Evolutionary conservation across 2,888 invertebrate species (phyloP).

Genomic region (Ophion slaviceki): DNA sequence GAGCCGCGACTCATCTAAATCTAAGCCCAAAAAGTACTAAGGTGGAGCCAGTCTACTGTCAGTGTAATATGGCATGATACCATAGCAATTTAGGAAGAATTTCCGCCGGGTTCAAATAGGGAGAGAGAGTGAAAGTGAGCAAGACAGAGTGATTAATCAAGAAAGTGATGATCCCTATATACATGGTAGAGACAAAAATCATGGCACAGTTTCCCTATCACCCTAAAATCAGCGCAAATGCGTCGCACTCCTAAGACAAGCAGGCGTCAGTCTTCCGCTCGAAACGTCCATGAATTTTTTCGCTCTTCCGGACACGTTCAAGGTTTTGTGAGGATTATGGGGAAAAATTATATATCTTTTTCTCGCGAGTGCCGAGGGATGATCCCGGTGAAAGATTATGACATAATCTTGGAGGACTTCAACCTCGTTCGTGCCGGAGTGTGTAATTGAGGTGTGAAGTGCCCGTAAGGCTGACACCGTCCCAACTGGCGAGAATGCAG

Average conservation of each 20-base stretch:
- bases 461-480: slow-evolving; percentile 23
- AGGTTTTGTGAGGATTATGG: slow-evolving; percentile 1
- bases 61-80: too few relatives aligned
- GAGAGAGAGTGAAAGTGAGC: too few relatives aligned
- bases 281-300: background rate
- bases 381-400: slow-evolving; percentile 46
- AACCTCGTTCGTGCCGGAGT: slow-evolving; percentile 44
- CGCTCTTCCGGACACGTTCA: background rate
- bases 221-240: background rate
- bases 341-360: slow-evolving; percentile 1
- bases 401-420: slow-evolving; percentile 58
- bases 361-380: slow-evolving; percentile 12
- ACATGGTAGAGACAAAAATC: too few relatives aligned
- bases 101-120: too few relatives aligned
- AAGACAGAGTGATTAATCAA: background rate
- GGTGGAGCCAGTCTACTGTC: too few relatives aligned
- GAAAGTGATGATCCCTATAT: too few relatives aligned
- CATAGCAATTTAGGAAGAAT: too few relatives aligned
- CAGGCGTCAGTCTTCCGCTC: background rate
- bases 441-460: slow-evolving; percentile 62
- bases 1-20: too few relatives aligned
- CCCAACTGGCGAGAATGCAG: slow-evolving; percentile 40
- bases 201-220: background rate
- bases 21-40: too few relatives aligned
- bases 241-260: background rate